These are phyloP conservation scores for Myotis myotis DNA, from an alignment of 2,797 vertebrate species.

Conservation along the genomic window DNA sequence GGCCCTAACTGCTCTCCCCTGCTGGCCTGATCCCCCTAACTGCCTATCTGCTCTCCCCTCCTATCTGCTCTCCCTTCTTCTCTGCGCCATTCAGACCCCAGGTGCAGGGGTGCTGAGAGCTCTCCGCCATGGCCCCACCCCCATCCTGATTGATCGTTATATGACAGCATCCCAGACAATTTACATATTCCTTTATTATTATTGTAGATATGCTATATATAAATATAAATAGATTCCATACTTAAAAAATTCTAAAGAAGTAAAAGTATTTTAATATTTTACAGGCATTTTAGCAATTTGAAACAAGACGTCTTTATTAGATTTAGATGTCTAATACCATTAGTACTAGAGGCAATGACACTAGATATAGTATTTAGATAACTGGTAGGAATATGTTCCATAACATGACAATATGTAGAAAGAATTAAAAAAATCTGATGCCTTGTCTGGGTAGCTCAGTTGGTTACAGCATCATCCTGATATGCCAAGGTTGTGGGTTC, in stretches of 20 bases:
- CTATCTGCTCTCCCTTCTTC: too few species aligned
- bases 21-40: too few species aligned
- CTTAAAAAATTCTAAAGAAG: neutral
- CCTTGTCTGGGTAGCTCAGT: neutral
- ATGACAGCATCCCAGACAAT: too few species aligned
- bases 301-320: neutral
- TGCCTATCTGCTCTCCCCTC: too few species aligned
- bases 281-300: neutral
- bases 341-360: neutral
- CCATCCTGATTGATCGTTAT: too few species aligned
- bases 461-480: neutral
- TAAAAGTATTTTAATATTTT: slow-evolving; percentile 10
- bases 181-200: too few species aligned
- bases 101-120: too few species aligned
- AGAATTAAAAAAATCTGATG: neutral
- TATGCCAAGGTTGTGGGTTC: neutral
- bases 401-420: neutral
- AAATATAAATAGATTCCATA: neutral
- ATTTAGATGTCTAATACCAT: neutral
- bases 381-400: neutral
- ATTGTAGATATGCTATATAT: neutral
- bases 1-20: too few species aligned
- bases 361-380: neutral
- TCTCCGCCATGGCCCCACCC: too few species aligned
- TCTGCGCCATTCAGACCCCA: too few species aligned